These are phyloP conservation scores for Eilema depressum DNA, from an alignment of 2,888 invertebrate genomes.

Conservation along the genomic window DNA sequence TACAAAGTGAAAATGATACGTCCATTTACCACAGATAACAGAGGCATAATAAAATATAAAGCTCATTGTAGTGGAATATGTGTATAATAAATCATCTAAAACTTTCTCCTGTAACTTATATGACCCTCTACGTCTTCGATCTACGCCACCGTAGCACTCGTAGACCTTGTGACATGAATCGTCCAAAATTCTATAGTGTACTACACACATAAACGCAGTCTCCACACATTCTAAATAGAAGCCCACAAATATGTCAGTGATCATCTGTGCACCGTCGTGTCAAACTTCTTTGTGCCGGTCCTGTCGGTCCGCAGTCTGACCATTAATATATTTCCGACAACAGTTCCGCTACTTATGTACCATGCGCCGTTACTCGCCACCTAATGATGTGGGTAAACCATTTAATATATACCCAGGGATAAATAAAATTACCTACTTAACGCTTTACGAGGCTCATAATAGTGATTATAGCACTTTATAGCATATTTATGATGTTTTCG, in stretches of 20 bases:
- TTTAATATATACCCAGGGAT: constrained; percentile 48
- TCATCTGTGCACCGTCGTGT: constrained; percentile 52
- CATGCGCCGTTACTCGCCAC: constrained; percentile 43
- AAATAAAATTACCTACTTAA: constrained; percentile 51
- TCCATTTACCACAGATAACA: too few species aligned
- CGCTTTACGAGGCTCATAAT: constrained; percentile 41
- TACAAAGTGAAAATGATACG: too few species aligned
- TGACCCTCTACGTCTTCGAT: constrained; percentile 1
- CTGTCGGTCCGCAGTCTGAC: constrained; percentile 31
- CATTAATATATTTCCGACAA: constrained; percentile 57
- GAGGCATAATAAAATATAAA: too few species aligned
- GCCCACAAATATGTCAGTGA: constrained; percentile 50
- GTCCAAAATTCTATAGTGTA: background rate
- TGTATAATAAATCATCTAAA: background rate
- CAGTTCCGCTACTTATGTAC: constrained; percentile 49
- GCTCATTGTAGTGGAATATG: background rate
- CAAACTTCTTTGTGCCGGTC: constrained; percentile 53
- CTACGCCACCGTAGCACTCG: constrained; percentile 18
- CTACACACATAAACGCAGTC: constrained; percentile 3
- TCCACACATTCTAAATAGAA: constrained; percentile 18
- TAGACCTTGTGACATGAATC: background rate
- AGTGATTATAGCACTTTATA: constrained; percentile 38
- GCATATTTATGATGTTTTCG: constrained; percentile 23
- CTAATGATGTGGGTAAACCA: constrained; percentile 50
- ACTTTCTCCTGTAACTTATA: background rate